These are phyloP conservation scores for Phrixothrix hirtus DNA, from an alignment of 2,888 invertebrate genomes.

Conservation along the genomic window DNA sequence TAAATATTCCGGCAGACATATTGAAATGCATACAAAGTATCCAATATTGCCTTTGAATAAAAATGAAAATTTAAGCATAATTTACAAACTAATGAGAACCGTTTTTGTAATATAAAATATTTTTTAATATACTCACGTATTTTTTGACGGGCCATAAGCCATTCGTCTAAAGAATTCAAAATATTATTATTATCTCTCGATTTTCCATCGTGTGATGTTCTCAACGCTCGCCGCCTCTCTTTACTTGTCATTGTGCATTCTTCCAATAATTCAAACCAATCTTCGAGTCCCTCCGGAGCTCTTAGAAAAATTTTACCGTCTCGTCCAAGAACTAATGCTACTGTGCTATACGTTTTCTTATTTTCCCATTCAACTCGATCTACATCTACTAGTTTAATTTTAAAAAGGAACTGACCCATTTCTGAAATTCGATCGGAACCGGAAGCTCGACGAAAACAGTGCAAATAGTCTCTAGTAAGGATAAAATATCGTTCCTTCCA, in stretches of 20 bases:
- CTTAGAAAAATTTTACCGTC: constrained; percentile 57
- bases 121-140: constrained; percentile 53
- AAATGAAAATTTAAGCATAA: not conserved
- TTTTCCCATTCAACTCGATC: constrained; percentile 69
- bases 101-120: too few species aligned
- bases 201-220: constrained; percentile 56
- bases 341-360: constrained; percentile 66
- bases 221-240: constrained; percentile 63
- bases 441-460: constrained; percentile 67
- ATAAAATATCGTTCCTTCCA: constrained; percentile 72
- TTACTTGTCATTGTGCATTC: constrained; percentile 68
- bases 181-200: constrained; percentile 52
- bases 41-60: not conserved
- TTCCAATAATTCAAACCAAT: constrained; percentile 68
- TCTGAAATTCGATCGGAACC: constrained; percentile 63
- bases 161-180: constrained; percentile 60
- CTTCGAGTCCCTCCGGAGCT: constrained; percentile 63
- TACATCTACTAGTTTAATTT: constrained; percentile 66
- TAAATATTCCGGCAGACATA: too few species aligned
- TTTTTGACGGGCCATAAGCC: constrained; percentile 59
- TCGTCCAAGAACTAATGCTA: constrained; percentile 60
- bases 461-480: constrained; percentile 67
- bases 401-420: constrained; percentile 71
- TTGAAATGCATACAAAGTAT: too few species aligned
- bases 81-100: constrained; percentile 1